These are phyloP conservation scores for Vannuccia rotundouncinata DNA, from an alignment of 2,888 invertebrate species.

Conservation along the genomic window DNA sequence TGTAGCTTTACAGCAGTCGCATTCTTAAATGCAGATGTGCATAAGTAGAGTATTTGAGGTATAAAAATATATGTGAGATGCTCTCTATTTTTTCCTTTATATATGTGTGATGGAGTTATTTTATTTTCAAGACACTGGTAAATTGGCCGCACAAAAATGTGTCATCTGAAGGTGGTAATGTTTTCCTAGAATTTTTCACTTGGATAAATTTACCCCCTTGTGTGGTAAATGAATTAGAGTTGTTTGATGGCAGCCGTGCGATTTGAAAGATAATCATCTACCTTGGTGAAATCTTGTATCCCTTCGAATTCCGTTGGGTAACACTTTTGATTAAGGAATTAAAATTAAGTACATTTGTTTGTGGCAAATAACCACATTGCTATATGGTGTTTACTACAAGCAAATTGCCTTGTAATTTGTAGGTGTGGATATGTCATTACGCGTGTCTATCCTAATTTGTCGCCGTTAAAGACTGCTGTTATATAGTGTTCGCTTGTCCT, in stretches of 20 bases:
- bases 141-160: too few species aligned
- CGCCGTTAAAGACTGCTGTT: conserved; percentile 4
- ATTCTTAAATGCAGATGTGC: background rate
- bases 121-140: too few species aligned
- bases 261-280: background rate
- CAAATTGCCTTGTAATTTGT: conserved; percentile 15
- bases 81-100: background rate
- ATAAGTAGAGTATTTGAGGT: background rate
- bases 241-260: too few species aligned
- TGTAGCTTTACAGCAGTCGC: background rate
- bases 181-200: too few species aligned
- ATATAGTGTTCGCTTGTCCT: background rate
- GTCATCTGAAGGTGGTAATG: too few species aligned
- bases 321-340: background rate
- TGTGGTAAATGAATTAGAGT: too few species aligned
- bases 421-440: conserved; percentile 23
- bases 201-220: too few species aligned
- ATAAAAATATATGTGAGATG: background rate
- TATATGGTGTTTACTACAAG: conserved; percentile 10
- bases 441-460: conserved; percentile 16
- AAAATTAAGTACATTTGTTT: background rate
- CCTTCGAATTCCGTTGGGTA: background rate
- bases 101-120: too few species aligned
- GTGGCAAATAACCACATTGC: background rate
- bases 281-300: background rate